phyloP scores from a whole-genome alignment of 1,140 invertebrate genomes.

The Megathymus violae region DNA sequence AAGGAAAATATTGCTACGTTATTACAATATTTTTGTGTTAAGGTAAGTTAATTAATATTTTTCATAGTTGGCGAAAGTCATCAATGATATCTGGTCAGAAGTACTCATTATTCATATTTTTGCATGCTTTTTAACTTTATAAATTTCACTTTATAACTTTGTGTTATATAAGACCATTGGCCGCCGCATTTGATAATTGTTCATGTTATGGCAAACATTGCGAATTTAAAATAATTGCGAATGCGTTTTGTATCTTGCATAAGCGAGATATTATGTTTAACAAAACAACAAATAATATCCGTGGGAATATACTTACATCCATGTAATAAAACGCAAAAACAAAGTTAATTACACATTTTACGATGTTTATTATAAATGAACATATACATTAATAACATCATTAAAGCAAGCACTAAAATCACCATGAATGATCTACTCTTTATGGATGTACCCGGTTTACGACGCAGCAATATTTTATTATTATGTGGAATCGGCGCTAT shows the following conservation, averaged over 20 bases:
- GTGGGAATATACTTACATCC: neutral
- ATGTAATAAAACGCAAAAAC: neutral
- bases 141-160: neutral
- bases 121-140: neutral
- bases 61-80: neutral
- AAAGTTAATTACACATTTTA: neutral
- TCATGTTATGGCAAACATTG: slow-evolving; percentile 18
- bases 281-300: neutral
- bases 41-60: slow-evolving; percentile 1
- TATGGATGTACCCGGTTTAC: neutral
- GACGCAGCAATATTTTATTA: slow-evolving; percentile 1
- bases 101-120: neutral
- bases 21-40: neutral
- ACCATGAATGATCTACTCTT: neutral
- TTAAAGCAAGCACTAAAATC: slow-evolving; percentile 2
- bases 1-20: slow-evolving; percentile 1
- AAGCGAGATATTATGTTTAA: slow-evolving; percentile 11
- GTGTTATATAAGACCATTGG: slow-evolving; percentile 7
- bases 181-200: slow-evolving; percentile 15
- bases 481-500: slow-evolving; percentile 2
- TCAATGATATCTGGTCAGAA: neutral
- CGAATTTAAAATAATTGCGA: slow-evolving; percentile 27
- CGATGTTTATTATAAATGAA: neutral
- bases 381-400: neutral
- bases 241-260: slow-evolving; percentile 17